Base-by-base conservation (phyloP, 2,797 vertebrate species). In the Sardinella longiceps region DNA sequence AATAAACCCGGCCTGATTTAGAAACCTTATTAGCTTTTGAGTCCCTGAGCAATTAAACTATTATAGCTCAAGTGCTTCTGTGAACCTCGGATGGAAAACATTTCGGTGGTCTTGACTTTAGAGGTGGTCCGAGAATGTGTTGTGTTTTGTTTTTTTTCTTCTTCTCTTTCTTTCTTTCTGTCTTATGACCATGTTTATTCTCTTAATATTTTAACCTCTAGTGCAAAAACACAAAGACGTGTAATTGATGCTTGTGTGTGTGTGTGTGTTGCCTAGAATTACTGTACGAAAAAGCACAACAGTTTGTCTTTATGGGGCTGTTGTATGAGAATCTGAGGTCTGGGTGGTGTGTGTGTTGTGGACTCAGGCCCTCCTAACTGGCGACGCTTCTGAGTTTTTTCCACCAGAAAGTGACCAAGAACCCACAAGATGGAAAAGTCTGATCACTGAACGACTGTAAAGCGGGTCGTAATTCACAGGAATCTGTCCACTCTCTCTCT, bases 21-120 rank as follows among this genome's bases (percentile, higher is more conserved):
- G 95, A 95, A 95, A 95, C 94, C 94, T 95, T 95, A 96, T 96
- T 95, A 95, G 94, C 95, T 93, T 94, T 95, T 93, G 94, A 95
- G 95, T 96, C 94, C 95, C 94, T 92, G 89, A 94, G 95, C 94
- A 95, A 95, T 95, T 95, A 95, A 95, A 95, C 93, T 93, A 95
- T 96, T 95, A 95, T 93, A 92, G 93, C 93, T 94, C 92, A 92
- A 95, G 93, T 94, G 94, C 94, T 94, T 94, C 95, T 92, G 93
- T 94, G 93, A 95, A 94, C 92, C 90, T 91, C 89, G 91, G 90
- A 94, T 91, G 92, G 94, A 94, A 95, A 94, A 92, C 93, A 91
- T 94, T 95, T 94, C 94, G 94, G 94, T 95, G 95, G 95, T 95
- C 95, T 93, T 88, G 88, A 88, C 92, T 93, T 95, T 93, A 94